These are phyloP conservation scores for Tetramorium simillimum DNA, from an alignment of 1,140 invertebrate genomes.

Conservation along the genomic window DNA sequence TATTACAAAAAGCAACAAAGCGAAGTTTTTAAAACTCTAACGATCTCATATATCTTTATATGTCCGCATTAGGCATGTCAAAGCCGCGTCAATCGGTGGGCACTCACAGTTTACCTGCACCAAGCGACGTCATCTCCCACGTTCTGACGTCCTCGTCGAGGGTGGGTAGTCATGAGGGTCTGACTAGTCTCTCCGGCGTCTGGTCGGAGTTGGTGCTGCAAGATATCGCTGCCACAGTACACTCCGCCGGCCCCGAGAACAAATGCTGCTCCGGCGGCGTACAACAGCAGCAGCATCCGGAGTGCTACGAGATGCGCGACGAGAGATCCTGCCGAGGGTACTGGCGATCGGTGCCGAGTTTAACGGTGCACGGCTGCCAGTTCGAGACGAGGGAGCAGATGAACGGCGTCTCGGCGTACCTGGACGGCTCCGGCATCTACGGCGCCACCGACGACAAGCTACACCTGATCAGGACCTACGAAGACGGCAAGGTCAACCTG, in stretches of 20 bases:
- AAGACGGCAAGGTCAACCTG: constrained; percentile 89
- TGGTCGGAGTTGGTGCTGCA: constrained; percentile 93
- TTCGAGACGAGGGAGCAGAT: constrained; percentile 93
- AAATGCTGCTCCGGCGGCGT: constrained; percentile 74
- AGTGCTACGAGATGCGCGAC: constrained; percentile 86
- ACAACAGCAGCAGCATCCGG: constrained; percentile 75
- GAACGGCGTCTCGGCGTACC: constrained; percentile 94
- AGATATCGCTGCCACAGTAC: constrained; percentile 90
- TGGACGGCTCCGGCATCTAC: constrained; percentile 95
- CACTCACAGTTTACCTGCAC: constrained; percentile 86
- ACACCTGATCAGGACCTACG: constrained; percentile 90
- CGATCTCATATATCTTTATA: background rate
- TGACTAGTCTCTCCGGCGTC: constrained; percentile 92
- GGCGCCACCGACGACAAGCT: constrained; percentile 90
- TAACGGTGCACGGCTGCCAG: constrained; percentile 88
- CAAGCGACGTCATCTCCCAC: constrained; percentile 82
- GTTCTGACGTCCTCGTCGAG: constrained; percentile 61
- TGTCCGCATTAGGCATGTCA: constrained; percentile 85
- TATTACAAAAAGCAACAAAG: background rate
- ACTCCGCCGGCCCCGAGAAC: constrained; percentile 80
- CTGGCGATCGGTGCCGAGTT: constrained; percentile 89
- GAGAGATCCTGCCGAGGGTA: constrained; percentile 89
- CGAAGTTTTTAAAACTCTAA: background rate
- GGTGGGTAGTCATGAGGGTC: constrained; percentile 86
- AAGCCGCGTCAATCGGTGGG: constrained; percentile 86